Percentiles rank a stretch among this genome's conserved stretches.
These are phyloP conservation scores for Pseudachorutes palmiensis DNA, from an alignment of 1,140 invertebrate genomes.

Conservation along the genomic window DNA sequence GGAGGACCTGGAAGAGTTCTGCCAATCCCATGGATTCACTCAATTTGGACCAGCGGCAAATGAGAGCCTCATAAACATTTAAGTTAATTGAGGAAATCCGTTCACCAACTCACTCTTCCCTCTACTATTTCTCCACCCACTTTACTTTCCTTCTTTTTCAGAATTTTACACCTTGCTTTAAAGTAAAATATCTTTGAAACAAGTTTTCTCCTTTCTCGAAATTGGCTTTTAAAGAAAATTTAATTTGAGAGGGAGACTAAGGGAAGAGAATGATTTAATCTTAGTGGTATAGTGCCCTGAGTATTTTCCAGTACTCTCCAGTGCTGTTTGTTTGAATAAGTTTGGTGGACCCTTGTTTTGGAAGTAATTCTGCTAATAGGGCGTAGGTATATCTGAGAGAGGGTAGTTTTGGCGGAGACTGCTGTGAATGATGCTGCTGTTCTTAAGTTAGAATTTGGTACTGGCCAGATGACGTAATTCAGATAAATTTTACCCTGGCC, in stretches of 20 bases:
- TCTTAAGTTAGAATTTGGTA: constrained; percentile 8
- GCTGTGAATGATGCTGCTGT: constrained; percentile 7
- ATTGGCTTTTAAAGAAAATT: constrained; percentile 9
- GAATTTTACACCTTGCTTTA: not conserved
- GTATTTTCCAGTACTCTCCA: no score
- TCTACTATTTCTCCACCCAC: not conserved
- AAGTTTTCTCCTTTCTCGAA: not conserved
- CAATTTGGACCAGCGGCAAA: constrained; percentile 10
- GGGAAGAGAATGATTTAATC: no score
- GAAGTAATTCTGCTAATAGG: not conserved
- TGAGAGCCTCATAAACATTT: not conserved
- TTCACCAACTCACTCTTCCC: constrained; percentile 7
- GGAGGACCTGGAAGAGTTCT: no score
- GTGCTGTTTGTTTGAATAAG: no score
- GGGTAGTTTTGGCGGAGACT: constrained; percentile 16
- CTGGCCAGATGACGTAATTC: constrained; percentile 25
- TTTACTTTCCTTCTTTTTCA: not conserved
- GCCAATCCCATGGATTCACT: not conserved
- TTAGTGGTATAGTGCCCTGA: no score
- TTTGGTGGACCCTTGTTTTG: not conserved
- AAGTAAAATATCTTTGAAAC: not conserved
- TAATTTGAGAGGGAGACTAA: no score
- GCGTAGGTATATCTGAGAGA: not conserved
- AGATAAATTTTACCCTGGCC: constrained; percentile 29
- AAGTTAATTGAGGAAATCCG: constrained; percentile 36